These are phyloP conservation scores for Cherax destructor DNA, from an alignment of 1,140 invertebrate species.

Conservation along the genomic window DNA sequence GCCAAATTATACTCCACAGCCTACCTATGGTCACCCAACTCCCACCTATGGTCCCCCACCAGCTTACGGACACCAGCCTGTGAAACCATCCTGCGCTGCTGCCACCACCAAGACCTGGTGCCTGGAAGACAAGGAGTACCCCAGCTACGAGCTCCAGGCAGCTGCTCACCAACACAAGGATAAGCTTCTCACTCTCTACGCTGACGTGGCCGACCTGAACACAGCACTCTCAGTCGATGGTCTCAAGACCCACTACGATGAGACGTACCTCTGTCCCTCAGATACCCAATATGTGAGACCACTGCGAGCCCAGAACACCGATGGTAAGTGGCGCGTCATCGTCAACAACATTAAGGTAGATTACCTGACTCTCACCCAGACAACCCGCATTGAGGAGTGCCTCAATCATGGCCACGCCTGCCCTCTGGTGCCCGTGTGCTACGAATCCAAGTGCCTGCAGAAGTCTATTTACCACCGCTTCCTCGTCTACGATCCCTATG, in stretches of 20 bases:
- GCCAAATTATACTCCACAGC: neutral
- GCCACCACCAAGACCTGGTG: conserved; percentile 67
- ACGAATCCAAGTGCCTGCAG: conserved; percentile 73
- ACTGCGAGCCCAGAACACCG: conserved; percentile 72
- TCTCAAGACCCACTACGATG: conserved; percentile 68
- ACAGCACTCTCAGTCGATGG: conserved; percentile 72
- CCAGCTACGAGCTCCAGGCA: conserved; percentile 53
- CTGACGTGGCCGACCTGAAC: conserved; percentile 58
- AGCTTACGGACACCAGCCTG: neutral
- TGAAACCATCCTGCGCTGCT: conserved; percentile 14
- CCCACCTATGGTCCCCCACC: conserved; percentile 13
- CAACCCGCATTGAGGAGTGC: conserved; percentile 73
- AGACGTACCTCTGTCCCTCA: conserved; percentile 72
- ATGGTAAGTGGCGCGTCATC: conserved; percentile 73
- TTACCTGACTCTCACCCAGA: conserved; percentile 71
- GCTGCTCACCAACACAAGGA: conserved; percentile 68
- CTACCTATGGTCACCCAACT: conserved; percentile 1
- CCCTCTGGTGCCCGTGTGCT: conserved; percentile 72
- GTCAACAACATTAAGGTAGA: conserved; percentile 73
- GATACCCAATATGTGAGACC: conserved; percentile 72
- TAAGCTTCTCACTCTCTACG: conserved; percentile 72
- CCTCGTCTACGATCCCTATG: conserved; percentile 73
- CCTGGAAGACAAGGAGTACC: conserved; percentile 70
- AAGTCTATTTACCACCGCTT: conserved; percentile 73
- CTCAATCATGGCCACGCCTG: conserved; percentile 66